These are phyloP conservation scores for Oscheius onirici DNA, from an alignment of 2,888 invertebrate species.

Conservation along the genomic window DNA sequence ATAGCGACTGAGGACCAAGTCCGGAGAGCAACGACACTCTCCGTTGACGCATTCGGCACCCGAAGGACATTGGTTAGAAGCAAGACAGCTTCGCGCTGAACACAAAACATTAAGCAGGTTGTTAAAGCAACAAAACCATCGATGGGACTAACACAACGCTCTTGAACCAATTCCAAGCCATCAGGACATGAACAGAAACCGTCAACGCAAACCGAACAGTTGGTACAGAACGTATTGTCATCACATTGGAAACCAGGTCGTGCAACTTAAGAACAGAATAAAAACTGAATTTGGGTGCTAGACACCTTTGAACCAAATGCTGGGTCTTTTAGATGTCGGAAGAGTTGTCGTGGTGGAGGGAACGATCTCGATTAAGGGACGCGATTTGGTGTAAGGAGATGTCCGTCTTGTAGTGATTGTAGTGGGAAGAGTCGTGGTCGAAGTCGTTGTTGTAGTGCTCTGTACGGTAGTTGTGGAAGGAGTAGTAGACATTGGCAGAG, in stretches of 20 bases:
- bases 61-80: slow-evolving; percentile 61
- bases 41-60: slow-evolving; percentile 62
- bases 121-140: slow-evolving; percentile 41
- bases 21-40: slow-evolving; percentile 56
- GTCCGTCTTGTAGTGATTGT: slow-evolving; percentile 36
- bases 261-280: slow-evolving; percentile 55
- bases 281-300: not conserved
- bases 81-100: slow-evolving; percentile 54
- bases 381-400: not conserved
- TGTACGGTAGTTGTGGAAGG: slow-evolving; percentile 16
- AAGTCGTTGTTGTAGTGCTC: slow-evolving; percentile 23
- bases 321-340: slow-evolving; percentile 29
- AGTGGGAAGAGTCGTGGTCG: slow-evolving; percentile 24
- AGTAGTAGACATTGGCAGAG: slow-evolving; percentile 8
- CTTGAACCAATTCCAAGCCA: slow-evolving; percentile 50
- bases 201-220: slow-evolving; percentile 58
- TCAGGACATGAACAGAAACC: slow-evolving; percentile 62
- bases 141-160: slow-evolving; percentile 56
- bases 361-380: slow-evolving; percentile 8
- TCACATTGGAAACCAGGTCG: slow-evolving; percentile 58
- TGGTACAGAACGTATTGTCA: slow-evolving; percentile 51
- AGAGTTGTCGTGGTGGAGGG: slow-evolving; percentile 26
- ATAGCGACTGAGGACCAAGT: slow-evolving; percentile 51
- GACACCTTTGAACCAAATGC: slow-evolving; percentile 40
- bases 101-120: not conserved